Evolutionary conservation across 2,888 invertebrate genomes (phyloP).

Genomic region (Nymphalis polychloros): DNA sequence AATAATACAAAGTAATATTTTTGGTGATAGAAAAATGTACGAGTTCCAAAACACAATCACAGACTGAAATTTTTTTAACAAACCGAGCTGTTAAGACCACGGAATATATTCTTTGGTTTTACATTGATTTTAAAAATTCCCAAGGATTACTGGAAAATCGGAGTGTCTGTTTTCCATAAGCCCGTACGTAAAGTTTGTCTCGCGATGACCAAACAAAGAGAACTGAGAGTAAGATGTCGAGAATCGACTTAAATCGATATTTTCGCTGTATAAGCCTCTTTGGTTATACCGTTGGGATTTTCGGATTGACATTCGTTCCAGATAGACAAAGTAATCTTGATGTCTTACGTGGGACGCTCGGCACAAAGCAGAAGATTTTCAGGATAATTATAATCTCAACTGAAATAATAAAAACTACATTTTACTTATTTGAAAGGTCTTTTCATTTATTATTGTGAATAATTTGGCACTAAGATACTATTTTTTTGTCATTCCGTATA

Average conservation of each 20-base stretch:
- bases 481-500: neutral
- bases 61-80: too few relatives aligned
- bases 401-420: too few relatives aligned
- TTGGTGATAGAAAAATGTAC: too few relatives aligned
- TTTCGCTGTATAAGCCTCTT: conserved; percentile 1
- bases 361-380: neutral
- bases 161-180: conserved; percentile 9
- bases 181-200: conserved; percentile 7
- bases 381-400: too few relatives aligned
- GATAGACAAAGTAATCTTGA: conserved; percentile 1
- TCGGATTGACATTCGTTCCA: conserved; percentile 9
- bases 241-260: conserved; percentile 14
- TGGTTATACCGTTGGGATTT: conserved; percentile 6
- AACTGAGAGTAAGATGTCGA: conserved; percentile 1
- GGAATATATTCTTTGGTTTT: neutral
- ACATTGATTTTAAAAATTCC: neutral
- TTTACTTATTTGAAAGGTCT: neutral
- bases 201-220: conserved; percentile 9
- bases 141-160: neutral
- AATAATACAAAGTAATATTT: too few relatives aligned
- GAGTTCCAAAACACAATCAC: too few relatives aligned
- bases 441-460: neutral
- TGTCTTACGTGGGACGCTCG: neutral
- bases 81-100: too few relatives aligned
- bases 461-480: neutral